Evolutionary conservation across 2,797 vertebrate genomes (phyloP), one percentile per base, ranked within the genome.

Genomic region (Sebastes ruberrimus): DNA sequence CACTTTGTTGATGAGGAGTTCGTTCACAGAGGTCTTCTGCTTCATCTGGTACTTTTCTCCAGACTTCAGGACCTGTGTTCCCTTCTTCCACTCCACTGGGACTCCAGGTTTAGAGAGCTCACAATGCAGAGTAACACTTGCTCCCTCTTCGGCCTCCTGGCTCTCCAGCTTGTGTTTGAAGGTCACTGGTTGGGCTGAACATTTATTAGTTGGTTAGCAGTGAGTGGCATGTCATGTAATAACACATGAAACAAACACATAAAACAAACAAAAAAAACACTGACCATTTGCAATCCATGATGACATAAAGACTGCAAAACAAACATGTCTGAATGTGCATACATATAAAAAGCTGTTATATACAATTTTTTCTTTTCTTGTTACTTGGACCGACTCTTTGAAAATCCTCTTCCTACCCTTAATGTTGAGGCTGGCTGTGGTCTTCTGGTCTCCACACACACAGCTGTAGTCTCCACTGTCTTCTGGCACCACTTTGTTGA

Each of bases 1-100:
- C 67, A 86, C 80, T 38, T 88, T 84, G 10, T 64, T 86, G 85
- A 96, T 91, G 1, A 87, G 67, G 67, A 96, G 95, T 83, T 97
- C 95, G 30, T 89, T 93, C 55, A 86, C 10, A 4, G 86, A 81
- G 23, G 90, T 93, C 23, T 93, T 94, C 77, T 96, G 94, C 52
- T 90, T 96, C 90, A 96, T 91, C 86, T 93, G 89, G 81, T 95
- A 94, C 78, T 90, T 97, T 3, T 94, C 94, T 55, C 95, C 90
- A 35, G 94, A 87, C 59, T 86, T 91, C 46, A 97, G 92, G 28
- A 89, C 46, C 60, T 91, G 71, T 4, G 88, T 68, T 28, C 93
- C 96, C 32, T 92, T 97, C 80, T 82, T 96, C 97, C 96, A 97
- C 89, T 96, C 81, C 71, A 97, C 96, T 0, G 72, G 62, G 10